Evolutionary conservation across 2,797 vertebrate species (phyloP).

Genomic region (Bucorvus abyssinicus): DNA sequence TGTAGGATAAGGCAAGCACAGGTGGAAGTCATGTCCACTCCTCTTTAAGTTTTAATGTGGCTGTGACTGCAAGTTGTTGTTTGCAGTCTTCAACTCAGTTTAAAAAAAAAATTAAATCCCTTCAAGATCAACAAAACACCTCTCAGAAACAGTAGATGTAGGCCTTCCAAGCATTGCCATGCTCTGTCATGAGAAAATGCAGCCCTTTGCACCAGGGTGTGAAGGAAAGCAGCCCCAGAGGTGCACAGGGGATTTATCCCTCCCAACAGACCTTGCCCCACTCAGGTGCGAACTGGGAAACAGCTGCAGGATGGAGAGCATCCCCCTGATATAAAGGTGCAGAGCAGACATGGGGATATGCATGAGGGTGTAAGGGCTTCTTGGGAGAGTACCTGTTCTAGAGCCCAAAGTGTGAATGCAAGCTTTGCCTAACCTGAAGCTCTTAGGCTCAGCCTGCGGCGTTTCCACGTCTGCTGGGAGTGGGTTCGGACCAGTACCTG

Average conservation of each 20-base stretch:
- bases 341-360: neutral
- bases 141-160: neutral
- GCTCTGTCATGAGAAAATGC: neutral
- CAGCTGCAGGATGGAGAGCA: neutral
- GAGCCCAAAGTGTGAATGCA: accelerated
- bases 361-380: neutral
- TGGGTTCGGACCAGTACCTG: neutral
- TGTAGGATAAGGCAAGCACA: neutral
- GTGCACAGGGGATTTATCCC: neutral
- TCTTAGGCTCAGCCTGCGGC: neutral
- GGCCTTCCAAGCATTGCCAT: neutral
- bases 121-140: neutral
- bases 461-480: neutral
- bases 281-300: neutral
- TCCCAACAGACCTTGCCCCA: neutral
- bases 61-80: neutral
- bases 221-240: neutral
- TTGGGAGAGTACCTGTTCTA: neutral
- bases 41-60: neutral
- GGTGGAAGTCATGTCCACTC: neutral
- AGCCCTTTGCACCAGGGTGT: neutral
- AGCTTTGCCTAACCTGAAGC: neutral
- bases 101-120: neutral
- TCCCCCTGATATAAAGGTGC: accelerated
- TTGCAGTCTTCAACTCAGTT: neutral